Base-by-base conservation (phyloP, 1,140 invertebrate species). In the Pseudomyrmex dendroicus region DNA sequence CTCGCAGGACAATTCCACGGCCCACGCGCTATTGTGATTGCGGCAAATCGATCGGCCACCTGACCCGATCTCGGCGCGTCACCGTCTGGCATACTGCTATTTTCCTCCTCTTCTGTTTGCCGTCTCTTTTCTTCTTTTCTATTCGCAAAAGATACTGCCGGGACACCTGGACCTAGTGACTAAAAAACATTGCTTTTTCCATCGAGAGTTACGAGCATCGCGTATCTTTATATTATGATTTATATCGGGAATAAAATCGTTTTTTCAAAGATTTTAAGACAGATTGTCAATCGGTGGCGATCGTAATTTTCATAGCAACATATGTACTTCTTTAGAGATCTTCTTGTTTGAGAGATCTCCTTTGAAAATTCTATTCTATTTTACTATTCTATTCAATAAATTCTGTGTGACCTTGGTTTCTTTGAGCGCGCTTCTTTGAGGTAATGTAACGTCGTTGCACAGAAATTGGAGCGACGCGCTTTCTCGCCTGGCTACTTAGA, bases 31-130 rank as follows among this genome's bases (percentile, higher is more conserved):
- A 93, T 92, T 91, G 90, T 92, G 87, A 77, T 88, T 88, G 84
- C 84, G 80, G 89, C 91, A 88, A 92, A 91, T 92, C 91, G 90
- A 86, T 89, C 92, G 91, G 86, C 91, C 92, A 92, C 91, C 92
- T 92, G 91, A 91, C 59, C 73, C 73, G 80, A 82, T 68, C 70
- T 82, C 17, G 66, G 70, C 74, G 61, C 70, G 83, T 89, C 88
- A 50, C 54, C 78, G 73, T 54, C 50, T 50, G 63, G 56, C 68
- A 20, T 52, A 74, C 54, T n/a, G 86, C 5, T 35, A 78, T 83
- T 86, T 86, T 87, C 85, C 83, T 80, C 56, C 50, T 87, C 74
- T 62, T 78, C 63, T 48, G 22, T 67, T 74, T 77, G 67, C 68
- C 66, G 52, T 74, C 67, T 76, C 10, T 22, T 59, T 73, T n/a